Evolutionary conservation across 2,888 invertebrate genomes (phyloP).

Genomic region (Hemaris fuciformis): DNA sequence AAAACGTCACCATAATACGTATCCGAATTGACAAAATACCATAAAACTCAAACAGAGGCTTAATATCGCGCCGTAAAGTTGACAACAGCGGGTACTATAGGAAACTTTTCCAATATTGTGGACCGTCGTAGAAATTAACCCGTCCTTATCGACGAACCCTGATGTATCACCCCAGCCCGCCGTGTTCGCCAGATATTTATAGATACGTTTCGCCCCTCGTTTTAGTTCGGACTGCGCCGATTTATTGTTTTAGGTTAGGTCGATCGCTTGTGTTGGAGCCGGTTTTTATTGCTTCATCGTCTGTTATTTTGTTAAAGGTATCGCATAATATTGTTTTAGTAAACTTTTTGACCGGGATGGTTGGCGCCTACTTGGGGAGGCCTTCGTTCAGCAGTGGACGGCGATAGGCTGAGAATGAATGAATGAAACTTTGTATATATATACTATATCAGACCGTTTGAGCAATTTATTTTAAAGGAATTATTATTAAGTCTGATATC

Average conservation of each 20-base stretch:
- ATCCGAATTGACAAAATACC: no score
- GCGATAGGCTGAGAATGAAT: no score
- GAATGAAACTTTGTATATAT: no score
- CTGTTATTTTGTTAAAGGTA: not conserved
- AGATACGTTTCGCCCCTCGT: not conserved
- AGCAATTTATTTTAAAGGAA: no score
- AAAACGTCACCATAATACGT: not conserved
- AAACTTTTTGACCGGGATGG: no score
- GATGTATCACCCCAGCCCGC: not conserved
- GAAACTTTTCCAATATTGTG: not conserved
- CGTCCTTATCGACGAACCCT: not conserved
- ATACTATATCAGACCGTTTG: no score
- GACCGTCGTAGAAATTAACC: not conserved
- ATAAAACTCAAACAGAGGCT: not conserved
- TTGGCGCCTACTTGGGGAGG: no score
- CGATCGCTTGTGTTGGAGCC: not conserved
- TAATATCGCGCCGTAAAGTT: not conserved
- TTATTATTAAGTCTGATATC: no score
- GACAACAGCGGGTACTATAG: not conserved
- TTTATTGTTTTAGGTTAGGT: conserved; percentile 1
- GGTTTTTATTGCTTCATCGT: not conserved
- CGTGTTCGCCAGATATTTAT: not conserved
- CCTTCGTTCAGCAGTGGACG: no score
- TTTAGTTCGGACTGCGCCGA: not conserved
- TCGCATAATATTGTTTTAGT: not conserved